A percentile compares a stretch with the other conserved stretches of the same genome.
phyloP scores from a whole-genome alignment of 2,113 vertebrate genomes.

The Phyllopteryx taeniolatus region DNA sequence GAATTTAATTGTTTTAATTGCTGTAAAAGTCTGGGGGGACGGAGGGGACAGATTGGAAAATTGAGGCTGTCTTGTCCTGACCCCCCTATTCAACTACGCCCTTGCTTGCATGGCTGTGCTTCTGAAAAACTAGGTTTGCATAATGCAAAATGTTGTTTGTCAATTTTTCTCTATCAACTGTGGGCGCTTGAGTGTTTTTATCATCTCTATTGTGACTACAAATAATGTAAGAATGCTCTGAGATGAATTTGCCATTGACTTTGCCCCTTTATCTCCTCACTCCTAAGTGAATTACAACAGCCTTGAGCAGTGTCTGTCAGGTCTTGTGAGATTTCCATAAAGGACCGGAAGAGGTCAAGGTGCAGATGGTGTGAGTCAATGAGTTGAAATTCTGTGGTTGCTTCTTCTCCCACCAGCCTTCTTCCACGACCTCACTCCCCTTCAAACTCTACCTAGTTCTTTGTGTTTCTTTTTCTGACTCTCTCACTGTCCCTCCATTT shows the following conservation, averaged over 20 bases:
- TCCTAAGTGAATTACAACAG: slow-evolving; percentile 50
- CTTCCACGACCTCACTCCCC: slow-evolving; percentile 12
- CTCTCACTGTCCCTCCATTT: not conserved
- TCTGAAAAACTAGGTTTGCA: slow-evolving; percentile 36
- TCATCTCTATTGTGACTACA: slow-evolving; percentile 44
- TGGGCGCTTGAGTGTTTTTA: slow-evolving; percentile 35
- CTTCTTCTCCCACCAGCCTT: slow-evolving; percentile 36
- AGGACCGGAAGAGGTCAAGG: slow-evolving; percentile 56
- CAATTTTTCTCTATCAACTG: slow-evolving; percentile 28
- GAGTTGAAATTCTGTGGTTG: slow-evolving; percentile 53
- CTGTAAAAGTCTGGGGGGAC: not conserved
- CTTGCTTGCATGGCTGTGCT: slow-evolving; percentile 24
- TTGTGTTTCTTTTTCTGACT: not conserved
- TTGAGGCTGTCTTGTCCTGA: not conserved
- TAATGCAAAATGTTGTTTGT: slow-evolving; percentile 22
- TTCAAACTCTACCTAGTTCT: not conserved
- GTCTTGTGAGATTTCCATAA: slow-evolving; percentile 53
- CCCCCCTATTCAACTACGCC: not conserved
- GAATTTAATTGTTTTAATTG: not conserved
- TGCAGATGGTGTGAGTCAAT: slow-evolving; percentile 33
- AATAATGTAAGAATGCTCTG: slow-evolving; percentile 47
- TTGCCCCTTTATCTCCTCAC: slow-evolving; percentile 56
- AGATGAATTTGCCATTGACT: slow-evolving; percentile 40
- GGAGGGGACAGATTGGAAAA: not conserved
- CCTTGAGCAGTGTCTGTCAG: slow-evolving; percentile 47